Evolutionary conservation across 64 coral and sea anemone genomes (phyloP).

Genomic region (Catalaphyllia jardinei): DNA sequence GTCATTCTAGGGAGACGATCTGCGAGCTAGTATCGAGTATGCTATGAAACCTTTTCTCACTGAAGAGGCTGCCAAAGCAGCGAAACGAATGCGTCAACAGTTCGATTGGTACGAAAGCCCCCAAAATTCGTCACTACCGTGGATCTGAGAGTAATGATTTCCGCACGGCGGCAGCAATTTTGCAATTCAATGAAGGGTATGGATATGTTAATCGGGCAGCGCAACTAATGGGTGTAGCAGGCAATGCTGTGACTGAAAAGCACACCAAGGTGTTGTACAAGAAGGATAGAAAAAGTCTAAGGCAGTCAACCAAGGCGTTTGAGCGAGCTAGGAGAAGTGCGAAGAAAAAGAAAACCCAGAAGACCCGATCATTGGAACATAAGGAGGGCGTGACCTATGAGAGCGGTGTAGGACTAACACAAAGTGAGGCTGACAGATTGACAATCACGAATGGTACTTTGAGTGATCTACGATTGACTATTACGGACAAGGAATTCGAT

Average conservation of each 20-base stretch:
- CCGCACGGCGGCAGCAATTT: slow-evolving; percentile 21
- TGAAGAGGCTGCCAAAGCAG: not conserved
- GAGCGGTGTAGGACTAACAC: not conserved
- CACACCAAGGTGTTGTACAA: not conserved
- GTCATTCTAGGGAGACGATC: not conserved
- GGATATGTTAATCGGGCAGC: slow-evolving; percentile 1
- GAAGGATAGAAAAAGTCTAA: too few species aligned
- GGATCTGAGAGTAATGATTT: slow-evolving; percentile 35
- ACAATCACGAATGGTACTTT: not conserved
- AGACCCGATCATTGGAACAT: slow-evolving; percentile 1
- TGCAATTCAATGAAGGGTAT: slow-evolving; percentile 33
- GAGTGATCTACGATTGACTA: too few species aligned
- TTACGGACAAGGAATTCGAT: too few species aligned
- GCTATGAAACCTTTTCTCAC: slow-evolving; percentile 8
- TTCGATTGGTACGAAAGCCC: too few species aligned
- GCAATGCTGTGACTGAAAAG: too few species aligned
- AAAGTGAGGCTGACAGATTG: not conserved
- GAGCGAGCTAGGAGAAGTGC: too few species aligned
- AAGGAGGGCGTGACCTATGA: slow-evolving; percentile 27
- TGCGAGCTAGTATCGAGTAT: slow-evolving; percentile 2
- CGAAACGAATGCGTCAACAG: too few species aligned
- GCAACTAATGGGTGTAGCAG: too few species aligned
- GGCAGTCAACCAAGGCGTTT: too few species aligned
- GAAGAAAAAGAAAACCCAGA: slow-evolving; percentile 3
- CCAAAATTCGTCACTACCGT: slow-evolving; percentile 37